phyloP scores from a whole-genome alignment of 2,797 vertebrate species.

The Enteromius argenteus region DNA sequence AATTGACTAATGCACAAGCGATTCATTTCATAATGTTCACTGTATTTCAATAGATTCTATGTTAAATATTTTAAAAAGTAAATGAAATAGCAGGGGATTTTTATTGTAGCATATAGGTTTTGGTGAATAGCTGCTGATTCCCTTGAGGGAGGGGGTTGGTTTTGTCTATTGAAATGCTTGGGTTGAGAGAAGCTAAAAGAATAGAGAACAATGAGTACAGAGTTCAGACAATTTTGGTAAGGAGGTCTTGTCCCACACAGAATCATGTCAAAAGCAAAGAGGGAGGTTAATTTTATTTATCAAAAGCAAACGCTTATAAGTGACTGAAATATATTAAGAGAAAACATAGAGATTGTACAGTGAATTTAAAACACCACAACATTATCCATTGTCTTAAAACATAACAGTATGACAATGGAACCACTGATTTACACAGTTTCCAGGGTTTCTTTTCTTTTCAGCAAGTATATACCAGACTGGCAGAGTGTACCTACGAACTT shows the following conservation, averaged over 20 bases:
- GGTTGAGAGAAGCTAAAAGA: not conserved
- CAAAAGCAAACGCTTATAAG: not conserved
- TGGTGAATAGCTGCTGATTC: not conserved
- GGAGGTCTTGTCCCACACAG: not conserved
- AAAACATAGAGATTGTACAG: not conserved
- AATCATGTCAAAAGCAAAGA: not conserved
- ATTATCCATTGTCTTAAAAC: not conserved
- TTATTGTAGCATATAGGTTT: not conserved
- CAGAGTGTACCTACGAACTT: not conserved
- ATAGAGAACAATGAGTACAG: conserved; percentile 24
- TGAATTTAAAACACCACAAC: not conserved
- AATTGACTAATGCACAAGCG: too few species aligned
- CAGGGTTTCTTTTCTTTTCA: not conserved
- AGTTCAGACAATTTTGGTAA: not conserved
- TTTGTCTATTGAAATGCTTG: not conserved
- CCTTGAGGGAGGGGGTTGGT: conserved; percentile 17
- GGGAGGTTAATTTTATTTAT: not conserved
- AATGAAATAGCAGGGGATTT: not conserved
- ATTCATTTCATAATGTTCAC: too few species aligned
- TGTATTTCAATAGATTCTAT: not conserved
- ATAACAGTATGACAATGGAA: not conserved
- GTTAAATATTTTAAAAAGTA: not conserved
- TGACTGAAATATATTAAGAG: not conserved
- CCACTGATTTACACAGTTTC: not conserved
- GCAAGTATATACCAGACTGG: not conserved